Base-by-base conservation (phyloP, 2,888 invertebrate species). In the Venusia cambrica region DNA sequence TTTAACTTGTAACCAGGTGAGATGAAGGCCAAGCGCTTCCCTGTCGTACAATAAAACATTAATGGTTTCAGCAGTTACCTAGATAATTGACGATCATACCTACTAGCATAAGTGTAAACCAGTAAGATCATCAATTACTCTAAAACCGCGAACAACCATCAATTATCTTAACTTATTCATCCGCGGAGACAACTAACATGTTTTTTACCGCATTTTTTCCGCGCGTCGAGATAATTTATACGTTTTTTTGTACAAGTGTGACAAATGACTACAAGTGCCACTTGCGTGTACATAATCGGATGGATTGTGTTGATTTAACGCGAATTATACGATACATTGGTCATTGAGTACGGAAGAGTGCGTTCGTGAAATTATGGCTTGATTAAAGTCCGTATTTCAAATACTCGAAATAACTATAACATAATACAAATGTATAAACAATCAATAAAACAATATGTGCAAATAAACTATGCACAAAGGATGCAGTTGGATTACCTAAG, bases 281-380 rank as follows among this genome's bases (percentile, higher is more conserved):
- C 42, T 47, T 48, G 48, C 48, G 51, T 47, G 45, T 39, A 41
- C 27, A 46, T 34, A 37, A 39, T 45, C 29, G 45, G 29, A 29
- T 30, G 35, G 30, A 31, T 31, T 29, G 24, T 18, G 27, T 17
- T 39, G 27, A 34, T 42, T 42, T 38, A 24, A 33, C 38, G 38
- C 44, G 48, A 43, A 59, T 64, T 64, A 57, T 43, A 57, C 59
- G 57, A 54, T 36, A 63, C 62, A 61, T 62, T 62, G 47, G 33
- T 30, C 46, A 32, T 15, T 25, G 36, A 11, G 21, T 38, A 42
- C 48, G 46, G 45, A 51, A 48, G 52, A 56, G 39, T 51, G 48
- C 39, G 21, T 44, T 43, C 6, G 28, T 32, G 14, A 33, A 41
- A 36, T 17, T n/a, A n/a, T n/a, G n/a, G n/a, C n/a, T n/a, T n/a